Evolutionary conservation across 2,888 invertebrate species (phyloP).

Genomic region (Pachymerium ferrugineum): DNA sequence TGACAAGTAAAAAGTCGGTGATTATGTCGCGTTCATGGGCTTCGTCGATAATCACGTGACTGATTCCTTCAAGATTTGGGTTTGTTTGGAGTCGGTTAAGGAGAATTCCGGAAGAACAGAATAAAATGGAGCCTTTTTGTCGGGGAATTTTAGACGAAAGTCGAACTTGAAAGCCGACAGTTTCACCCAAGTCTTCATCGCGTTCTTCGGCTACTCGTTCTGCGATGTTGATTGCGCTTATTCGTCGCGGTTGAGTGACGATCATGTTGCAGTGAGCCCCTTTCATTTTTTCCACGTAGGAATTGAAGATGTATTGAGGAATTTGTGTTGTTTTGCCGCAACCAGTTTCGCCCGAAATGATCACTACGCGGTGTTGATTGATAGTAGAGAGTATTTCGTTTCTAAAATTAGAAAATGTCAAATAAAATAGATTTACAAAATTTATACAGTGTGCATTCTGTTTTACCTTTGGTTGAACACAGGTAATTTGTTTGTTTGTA

Average conservation of each 20-base stretch:
- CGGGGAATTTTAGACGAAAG: slow-evolving; percentile 46
- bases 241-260: slow-evolving; percentile 62
- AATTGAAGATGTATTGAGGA: slow-evolving; percentile 59
- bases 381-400: slow-evolving; percentile 58
- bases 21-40: slow-evolving; percentile 67
- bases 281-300: slow-evolving; percentile 48
- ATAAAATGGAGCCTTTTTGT: slow-evolving; percentile 58
- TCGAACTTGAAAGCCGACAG: slow-evolving; percentile 61
- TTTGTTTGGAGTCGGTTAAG: slow-evolving; percentile 43
- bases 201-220: slow-evolving; percentile 60
- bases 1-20: slow-evolving; percentile 59
- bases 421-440: no score
- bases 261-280: slow-evolving; percentile 55
- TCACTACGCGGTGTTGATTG: slow-evolving; percentile 52
- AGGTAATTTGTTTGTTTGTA: no score
- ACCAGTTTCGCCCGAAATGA: slow-evolving; percentile 65
- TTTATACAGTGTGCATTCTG: no score
- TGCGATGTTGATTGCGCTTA: slow-evolving; percentile 64
- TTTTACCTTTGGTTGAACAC: no score
- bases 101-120: slow-evolving; percentile 64
- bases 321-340: slow-evolving; percentile 69
- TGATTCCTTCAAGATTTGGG: slow-evolving; percentile 53
- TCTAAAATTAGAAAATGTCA: slow-evolving; percentile 44
- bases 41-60: slow-evolving; percentile 67
- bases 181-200: slow-evolving; percentile 57